These are phyloP conservation scores for Tanypteryx hageni DNA, from an alignment of 2,888 invertebrate genomes.

Conservation along the genomic window DNA sequence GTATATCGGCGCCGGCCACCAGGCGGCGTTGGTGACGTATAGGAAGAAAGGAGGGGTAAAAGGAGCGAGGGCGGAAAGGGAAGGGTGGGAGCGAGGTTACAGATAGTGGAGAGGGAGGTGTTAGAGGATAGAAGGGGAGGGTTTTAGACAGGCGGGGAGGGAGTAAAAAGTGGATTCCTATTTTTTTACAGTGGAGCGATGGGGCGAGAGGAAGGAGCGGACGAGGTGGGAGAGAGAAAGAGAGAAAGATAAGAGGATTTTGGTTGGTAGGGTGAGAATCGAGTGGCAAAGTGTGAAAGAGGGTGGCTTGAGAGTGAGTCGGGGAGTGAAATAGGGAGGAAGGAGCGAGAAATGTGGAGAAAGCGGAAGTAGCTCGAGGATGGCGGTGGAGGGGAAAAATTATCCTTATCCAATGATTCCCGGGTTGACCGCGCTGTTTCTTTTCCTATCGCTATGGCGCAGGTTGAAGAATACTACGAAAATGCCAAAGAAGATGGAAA, in stretches of 20 bases:
- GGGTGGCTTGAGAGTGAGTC: neutral
- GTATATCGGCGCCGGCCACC: conserved; percentile 56
- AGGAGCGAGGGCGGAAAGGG: neutral
- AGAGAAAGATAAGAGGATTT: too few species aligned
- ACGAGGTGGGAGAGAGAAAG: too few species aligned
- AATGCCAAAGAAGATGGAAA: too few species aligned
- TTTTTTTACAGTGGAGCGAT: too few species aligned
- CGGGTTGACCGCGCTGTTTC: neutral
- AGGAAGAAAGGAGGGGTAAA: neutral
- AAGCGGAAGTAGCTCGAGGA: neutral
- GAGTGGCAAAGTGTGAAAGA: neutral
- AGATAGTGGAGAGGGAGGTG: neutral
- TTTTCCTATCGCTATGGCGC: neutral
- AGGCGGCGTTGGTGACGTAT: conserved; percentile 60
- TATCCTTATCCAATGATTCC: neutral
- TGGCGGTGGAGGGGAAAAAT: neutral
- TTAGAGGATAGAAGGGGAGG: conserved; percentile 7
- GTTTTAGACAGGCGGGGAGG: neutral
- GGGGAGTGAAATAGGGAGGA: neutral
- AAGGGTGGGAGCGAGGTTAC: neutral
- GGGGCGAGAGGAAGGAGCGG: too few species aligned
- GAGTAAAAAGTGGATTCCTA: neutral
- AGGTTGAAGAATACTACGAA: too few species aligned
- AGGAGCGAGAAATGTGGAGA: neutral
- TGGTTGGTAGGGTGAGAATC: too few species aligned